Percentiles rank a stretch among this genome's conserved stretches.
Evolutionary conservation across 2,113 vertebrate species (phyloP).

Genomic region (Pteropus alecto): DNA sequence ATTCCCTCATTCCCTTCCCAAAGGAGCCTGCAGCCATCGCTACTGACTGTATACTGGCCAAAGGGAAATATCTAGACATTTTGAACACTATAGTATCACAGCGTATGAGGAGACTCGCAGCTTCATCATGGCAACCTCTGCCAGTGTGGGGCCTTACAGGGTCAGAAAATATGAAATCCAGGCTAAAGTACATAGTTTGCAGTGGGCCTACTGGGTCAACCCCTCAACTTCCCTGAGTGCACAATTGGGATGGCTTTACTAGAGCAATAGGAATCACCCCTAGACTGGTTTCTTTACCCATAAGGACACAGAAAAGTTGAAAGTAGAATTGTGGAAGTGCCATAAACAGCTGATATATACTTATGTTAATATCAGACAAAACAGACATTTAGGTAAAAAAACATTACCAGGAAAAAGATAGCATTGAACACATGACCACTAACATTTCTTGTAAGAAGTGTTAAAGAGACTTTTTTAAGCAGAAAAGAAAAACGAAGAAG

Average conservation of each 20-base stretch:
- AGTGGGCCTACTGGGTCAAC: background rate
- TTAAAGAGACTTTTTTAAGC: background rate
- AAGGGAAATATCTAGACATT: background rate
- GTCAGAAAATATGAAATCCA: background rate
- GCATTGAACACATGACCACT: background rate
- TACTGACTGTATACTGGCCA: background rate
- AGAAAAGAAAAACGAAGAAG: background rate
- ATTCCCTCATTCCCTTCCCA: background rate
- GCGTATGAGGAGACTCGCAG: background rate
- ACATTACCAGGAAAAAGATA: background rate
- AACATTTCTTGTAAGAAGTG: background rate
- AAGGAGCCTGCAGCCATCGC: background rate
- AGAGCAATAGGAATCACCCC: background rate
- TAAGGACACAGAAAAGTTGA: background rate
- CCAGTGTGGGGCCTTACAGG: too few relatives aligned
- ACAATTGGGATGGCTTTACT: background rate
- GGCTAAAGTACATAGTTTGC: background rate
- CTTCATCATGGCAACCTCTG: too few relatives aligned
- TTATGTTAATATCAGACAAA: background rate
- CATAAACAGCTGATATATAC: background rate
- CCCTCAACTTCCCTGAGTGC: background rate
- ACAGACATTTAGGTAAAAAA: background rate
- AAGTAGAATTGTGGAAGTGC: background rate
- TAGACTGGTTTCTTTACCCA: background rate
- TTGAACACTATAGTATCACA: background rate